Percentiles rank a stretch among this genome's conserved stretches.
phyloP scores from a whole-genome alignment of 2,797 vertebrate species.

The Darevskia nairensis region DNA sequence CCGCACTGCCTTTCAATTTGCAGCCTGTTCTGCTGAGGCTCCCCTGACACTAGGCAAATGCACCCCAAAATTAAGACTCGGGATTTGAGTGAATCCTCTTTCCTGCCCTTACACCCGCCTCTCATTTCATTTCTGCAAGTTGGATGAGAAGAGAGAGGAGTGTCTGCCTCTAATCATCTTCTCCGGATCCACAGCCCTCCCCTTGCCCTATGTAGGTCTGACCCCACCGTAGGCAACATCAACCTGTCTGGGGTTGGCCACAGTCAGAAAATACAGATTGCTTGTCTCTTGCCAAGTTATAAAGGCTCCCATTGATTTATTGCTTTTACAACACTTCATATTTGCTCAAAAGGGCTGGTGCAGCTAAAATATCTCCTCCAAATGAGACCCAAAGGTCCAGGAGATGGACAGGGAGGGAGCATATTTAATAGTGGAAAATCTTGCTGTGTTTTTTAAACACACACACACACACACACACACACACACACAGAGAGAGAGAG shows the following conservation, averaged over 20 bases:
- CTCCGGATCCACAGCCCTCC: too few relatives aligned
- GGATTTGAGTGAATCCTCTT: conserved; percentile 55
- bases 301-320: neutral
- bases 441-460: too few relatives aligned
- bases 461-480: too few relatives aligned
- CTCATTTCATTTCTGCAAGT: conserved; percentile 70
- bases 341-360: neutral
- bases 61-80: conserved; percentile 78
- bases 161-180: conserved; percentile 14
- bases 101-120: conserved; percentile 74
- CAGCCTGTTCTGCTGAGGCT: conserved; percentile 78
- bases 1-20: conserved; percentile 54
- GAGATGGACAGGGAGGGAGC: neutral
- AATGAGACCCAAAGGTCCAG: neutral
- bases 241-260: neutral
- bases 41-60: conserved; percentile 67
- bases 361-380: neutral
- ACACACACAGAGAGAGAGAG: too few relatives aligned
- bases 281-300: neutral
- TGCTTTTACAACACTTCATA: neutral
- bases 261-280: conserved; percentile 15
- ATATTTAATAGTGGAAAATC: neutral
- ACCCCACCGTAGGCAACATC: neutral
- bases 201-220: accelerated
- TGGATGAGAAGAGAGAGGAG: conserved; percentile 56